Percentiles rank a stretch among this genome's conserved stretches.
phyloP scores from a whole-genome alignment of 2,797 vertebrate genomes.

The Echeneis naucrates region DNA sequence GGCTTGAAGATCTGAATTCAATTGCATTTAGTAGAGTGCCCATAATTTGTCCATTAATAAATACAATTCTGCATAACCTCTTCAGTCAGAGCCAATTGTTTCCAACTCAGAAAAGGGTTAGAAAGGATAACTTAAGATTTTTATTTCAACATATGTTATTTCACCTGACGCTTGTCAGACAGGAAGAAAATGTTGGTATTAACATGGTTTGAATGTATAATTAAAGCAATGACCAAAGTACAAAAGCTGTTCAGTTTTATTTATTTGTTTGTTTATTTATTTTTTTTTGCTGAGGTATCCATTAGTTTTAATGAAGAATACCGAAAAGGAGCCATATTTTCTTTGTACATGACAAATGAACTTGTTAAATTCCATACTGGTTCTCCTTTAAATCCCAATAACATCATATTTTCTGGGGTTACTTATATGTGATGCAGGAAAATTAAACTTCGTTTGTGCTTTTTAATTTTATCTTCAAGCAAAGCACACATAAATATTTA shows the following conservation, averaged over 20 bases:
- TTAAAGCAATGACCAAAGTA: conserved; percentile 29
- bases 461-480: conserved; percentile 9
- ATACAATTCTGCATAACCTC: conserved; percentile 43
- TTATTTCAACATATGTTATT: conserved; percentile 34
- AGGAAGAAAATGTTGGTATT: conserved; percentile 19
- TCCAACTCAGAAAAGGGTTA: conserved; percentile 20
- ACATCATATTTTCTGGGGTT: background rate
- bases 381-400: conserved; percentile 3
- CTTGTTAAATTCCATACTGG: background rate
- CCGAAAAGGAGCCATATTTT: conserved; percentile 11
- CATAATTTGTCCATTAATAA: conserved; percentile 56
- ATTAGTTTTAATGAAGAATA: conserved; percentile 36
- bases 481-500: background rate
- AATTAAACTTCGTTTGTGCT: background rate
- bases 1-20: conserved; percentile 56
- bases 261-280: no score
- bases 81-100: conserved; percentile 28
- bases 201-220: conserved; percentile 32
- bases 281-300: background rate
- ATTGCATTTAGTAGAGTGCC: conserved; percentile 48
- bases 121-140: conserved; percentile 20
- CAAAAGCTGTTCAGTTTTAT: conserved; percentile 9
- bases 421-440: conserved; percentile 5
- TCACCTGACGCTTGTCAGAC: conserved; percentile 33
- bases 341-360: conserved; percentile 16